Evolutionary conservation across 2,113 vertebrate species (phyloP).

Genomic region (Archocentrus centrarchus): DNA sequence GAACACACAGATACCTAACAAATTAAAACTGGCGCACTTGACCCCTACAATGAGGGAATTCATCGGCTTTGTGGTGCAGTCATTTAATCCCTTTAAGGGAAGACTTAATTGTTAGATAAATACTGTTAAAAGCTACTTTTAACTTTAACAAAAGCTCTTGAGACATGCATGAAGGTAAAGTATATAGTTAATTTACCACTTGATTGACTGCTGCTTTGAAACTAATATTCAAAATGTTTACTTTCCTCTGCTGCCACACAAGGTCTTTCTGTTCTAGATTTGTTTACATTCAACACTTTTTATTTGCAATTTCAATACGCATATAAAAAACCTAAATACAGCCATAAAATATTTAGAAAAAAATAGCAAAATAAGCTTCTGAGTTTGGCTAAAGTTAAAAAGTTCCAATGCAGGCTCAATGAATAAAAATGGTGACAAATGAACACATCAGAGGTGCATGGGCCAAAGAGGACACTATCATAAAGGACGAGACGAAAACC

Average conservation of each 20-base stretch:
- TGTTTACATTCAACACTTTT: background rate
- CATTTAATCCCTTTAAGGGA: background rate
- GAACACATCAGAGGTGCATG: background rate
- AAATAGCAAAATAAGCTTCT: background rate
- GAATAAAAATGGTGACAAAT: background rate
- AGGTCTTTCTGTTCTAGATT: background rate
- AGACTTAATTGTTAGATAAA: background rate
- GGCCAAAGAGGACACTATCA: background rate
- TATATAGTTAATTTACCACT: background rate
- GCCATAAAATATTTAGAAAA: background rate
- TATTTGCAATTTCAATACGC: background rate
- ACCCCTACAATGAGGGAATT: background rate
- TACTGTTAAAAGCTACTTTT: background rate
- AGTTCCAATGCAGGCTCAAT: background rate
- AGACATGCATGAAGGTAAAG: background rate
- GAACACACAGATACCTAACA: background rate
- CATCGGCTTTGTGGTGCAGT: background rate
- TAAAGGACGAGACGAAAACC: background rate
- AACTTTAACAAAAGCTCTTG: background rate
- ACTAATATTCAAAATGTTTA: background rate
- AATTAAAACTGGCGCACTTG: background rate
- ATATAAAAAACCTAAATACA: background rate
- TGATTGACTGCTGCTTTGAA: background rate
- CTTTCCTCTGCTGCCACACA: background rate
- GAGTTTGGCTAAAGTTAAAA: background rate